phyloP scores from a whole-genome alignment of 2,888 invertebrate species.

The Lasioglossum lativentre region DNA sequence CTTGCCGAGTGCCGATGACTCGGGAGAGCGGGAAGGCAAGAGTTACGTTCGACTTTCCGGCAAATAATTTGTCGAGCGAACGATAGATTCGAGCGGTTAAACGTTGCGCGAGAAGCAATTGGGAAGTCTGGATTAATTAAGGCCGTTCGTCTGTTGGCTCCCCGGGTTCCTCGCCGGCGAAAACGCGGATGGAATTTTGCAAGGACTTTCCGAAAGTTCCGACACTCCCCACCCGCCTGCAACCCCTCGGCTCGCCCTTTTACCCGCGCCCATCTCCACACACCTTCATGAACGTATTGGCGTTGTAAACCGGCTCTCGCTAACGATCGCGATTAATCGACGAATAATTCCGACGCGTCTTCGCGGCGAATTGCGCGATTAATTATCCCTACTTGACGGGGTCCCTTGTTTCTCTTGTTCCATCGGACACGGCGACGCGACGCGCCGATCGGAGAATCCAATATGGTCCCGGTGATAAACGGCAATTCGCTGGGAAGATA shows the following conservation, averaged over 20 bases:
- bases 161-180: conserved; percentile 7
- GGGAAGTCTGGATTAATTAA: conserved; percentile 53
- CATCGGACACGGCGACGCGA: conserved; percentile 41
- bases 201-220: conserved; percentile 53
- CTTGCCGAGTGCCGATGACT: conserved; percentile 8
- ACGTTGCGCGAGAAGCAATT: conserved; percentile 40
- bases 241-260: neutral
- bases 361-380: conserved; percentile 54
- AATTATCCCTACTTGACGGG: conserved; percentile 44
- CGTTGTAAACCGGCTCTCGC: conserved; percentile 42
- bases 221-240: neutral
- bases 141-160: conserved; percentile 30
- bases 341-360: conserved; percentile 59
- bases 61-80: conserved; percentile 22
- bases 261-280: neutral
- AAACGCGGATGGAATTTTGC: conserved; percentile 51
- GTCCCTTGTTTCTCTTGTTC: conserved; percentile 28
- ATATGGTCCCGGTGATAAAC: conserved; percentile 68
- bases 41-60: neutral
- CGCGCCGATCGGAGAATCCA: conserved; percentile 48
- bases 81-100: conserved; percentile 55
- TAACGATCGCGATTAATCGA: conserved; percentile 63
- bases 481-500: conserved; percentile 61
- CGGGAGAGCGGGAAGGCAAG: neutral
- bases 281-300: conserved; percentile 37